These are phyloP conservation scores for Nomada fabriciana DNA, from an alignment of 2,888 invertebrate species.

Conservation along the genomic window DNA sequence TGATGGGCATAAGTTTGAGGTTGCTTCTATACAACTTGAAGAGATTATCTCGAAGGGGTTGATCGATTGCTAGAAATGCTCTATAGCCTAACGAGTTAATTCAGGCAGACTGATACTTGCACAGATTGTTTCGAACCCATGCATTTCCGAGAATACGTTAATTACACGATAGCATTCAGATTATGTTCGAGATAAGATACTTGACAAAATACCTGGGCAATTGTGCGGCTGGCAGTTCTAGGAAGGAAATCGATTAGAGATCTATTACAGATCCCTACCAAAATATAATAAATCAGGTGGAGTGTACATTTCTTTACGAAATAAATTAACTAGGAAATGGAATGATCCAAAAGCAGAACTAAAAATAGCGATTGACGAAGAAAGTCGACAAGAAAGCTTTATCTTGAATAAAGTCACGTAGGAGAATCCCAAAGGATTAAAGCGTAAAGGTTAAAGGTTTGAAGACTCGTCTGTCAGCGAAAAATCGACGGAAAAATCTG, in stretches of 20 bases:
- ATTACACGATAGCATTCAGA: background rate
- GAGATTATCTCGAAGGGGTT: background rate
- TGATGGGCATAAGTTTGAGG: background rate
- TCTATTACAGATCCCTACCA: background rate
- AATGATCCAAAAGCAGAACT: too few relatives aligned
- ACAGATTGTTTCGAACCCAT: background rate
- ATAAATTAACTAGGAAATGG: too few relatives aligned
- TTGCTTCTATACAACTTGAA: background rate
- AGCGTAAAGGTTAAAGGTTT: background rate
- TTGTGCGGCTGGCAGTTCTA: too few relatives aligned
- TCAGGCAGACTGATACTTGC: too few relatives aligned
- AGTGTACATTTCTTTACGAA: too few relatives aligned
- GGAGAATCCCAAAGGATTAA: too few relatives aligned
- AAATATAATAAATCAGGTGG: background rate
- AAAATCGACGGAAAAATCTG: conserved; percentile 19
- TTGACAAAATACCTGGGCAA: too few relatives aligned
- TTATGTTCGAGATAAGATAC: background rate
- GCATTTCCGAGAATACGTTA: background rate
- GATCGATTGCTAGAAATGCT: background rate
- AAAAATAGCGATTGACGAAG: too few relatives aligned
- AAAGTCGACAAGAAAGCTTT: too few relatives aligned
- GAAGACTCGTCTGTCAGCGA: background rate
- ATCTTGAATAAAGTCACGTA: too few relatives aligned
- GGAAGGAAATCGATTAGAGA: background rate
- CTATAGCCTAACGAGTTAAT: background rate